phyloP scores from a whole-genome alignment of 2,797 vertebrate genomes.

The Tragelaphus eurycerus region DNA sequence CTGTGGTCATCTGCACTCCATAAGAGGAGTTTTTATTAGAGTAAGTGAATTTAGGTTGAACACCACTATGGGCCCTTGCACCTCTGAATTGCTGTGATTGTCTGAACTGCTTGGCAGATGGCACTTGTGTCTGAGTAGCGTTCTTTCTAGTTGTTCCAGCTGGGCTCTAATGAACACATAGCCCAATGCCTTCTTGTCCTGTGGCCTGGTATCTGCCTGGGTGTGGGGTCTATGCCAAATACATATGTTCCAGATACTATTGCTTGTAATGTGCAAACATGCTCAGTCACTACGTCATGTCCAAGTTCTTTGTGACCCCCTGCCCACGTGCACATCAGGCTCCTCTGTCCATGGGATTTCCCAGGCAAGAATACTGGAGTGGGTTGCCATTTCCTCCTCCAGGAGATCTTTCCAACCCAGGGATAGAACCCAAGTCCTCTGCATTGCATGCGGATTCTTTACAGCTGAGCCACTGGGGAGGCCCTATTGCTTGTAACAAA shows the following conservation, averaged over 20 bases:
- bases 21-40: background rate
- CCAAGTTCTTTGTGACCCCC: background rate
- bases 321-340: background rate
- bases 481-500: background rate
- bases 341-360: background rate
- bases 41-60: background rate
- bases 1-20: background rate
- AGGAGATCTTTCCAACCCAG: background rate
- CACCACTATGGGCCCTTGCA: background rate
- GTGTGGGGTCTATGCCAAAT: background rate
- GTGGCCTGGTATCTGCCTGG: background rate
- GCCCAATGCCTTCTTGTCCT: background rate
- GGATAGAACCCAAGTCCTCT: background rate
- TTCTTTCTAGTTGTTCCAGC: background rate
- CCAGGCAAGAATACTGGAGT: background rate
- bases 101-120: background rate
- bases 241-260: background rate
- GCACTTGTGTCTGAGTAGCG: background rate
- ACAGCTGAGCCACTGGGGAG: background rate
- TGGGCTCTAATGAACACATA: background rate
- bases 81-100: background rate
- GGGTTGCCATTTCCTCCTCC: background rate
- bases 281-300: background rate
- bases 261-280: background rate
- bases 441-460: background rate